Conservation (phyloP, 2,888 invertebrate species). For the Phortica okadai region DNA sequence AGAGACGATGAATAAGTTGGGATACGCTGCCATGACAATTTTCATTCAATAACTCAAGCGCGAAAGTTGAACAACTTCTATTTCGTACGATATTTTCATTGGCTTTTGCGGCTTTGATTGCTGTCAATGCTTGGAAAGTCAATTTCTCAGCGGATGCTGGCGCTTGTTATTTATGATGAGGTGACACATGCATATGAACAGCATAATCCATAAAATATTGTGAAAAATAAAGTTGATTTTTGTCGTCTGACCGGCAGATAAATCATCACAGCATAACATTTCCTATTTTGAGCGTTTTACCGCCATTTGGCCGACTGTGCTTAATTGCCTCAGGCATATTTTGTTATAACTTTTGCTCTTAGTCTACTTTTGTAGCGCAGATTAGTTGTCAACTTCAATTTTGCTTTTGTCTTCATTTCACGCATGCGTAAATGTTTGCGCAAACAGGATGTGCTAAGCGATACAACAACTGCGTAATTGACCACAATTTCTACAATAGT, state of each 20-base stretch:
- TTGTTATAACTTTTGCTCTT: neutral
- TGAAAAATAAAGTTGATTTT: slow-evolving; percentile 5
- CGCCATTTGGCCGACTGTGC: too few species aligned
- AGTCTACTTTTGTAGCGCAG: neutral
- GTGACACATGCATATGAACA: neutral
- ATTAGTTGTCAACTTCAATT: neutral
- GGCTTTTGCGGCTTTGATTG: neutral
- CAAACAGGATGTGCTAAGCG: slow-evolving; percentile 4
- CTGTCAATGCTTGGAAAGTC: neutral
- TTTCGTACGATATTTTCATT: neutral
- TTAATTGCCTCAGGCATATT: neutral
- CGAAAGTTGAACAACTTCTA: slow-evolving; percentile 18
- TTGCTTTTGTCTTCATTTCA: neutral
- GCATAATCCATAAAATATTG: slow-evolving; percentile 23
- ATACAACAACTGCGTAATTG: neutral
- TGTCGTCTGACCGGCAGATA: slow-evolving; percentile 6
- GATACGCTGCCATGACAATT: slow-evolving; percentile 2
- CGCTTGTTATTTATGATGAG: neutral
- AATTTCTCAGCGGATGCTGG: neutral
- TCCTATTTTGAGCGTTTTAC: slow-evolving; percentile 11
- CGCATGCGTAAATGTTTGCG: neutral
- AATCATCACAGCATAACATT: slow-evolving; percentile 17
- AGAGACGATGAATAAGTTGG: neutral
- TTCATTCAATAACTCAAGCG: slow-evolving; percentile 1
- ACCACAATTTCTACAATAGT: neutral